phyloP scores from a whole-genome alignment of 1,140 invertebrate species.

The Homalodisca vitripennis region DNA sequence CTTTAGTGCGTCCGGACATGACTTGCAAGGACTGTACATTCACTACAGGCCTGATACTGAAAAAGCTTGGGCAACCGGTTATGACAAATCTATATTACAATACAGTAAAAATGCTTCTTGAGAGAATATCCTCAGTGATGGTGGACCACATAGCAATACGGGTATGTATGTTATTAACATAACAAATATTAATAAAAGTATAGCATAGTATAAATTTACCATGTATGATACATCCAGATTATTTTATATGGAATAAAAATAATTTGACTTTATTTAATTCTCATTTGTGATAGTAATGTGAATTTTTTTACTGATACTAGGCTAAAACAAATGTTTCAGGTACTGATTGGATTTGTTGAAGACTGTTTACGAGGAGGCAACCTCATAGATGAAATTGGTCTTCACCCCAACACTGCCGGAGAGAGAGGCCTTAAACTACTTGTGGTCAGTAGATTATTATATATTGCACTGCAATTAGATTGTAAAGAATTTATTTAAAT shows the following conservation, averaged over 20 bases:
- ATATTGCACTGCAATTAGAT: too few species aligned
- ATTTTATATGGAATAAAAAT: too few species aligned
- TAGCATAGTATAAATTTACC: too few species aligned
- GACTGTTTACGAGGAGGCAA: slow-evolving; percentile 67
- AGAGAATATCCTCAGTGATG: slow-evolving; percentile 93
- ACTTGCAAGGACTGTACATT: slow-evolving; percentile 89
- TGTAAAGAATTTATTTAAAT: too few species aligned
- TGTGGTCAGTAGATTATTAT: slow-evolving; percentile 52
- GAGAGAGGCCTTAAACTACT: slow-evolving; percentile 80
- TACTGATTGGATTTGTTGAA: slow-evolving; percentile 67
- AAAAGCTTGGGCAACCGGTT: slow-evolving; percentile 89
- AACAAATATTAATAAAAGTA: too few species aligned
- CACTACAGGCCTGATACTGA: slow-evolving; percentile 75
- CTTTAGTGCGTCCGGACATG: slow-evolving; percentile 81
- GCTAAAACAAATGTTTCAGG: slow-evolving; percentile 43
- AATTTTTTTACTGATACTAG: too few species aligned
- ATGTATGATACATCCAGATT: too few species aligned
- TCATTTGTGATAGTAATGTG: too few species aligned
- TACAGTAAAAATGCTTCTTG: slow-evolving; percentile 91
- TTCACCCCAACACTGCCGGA: slow-evolving; percentile 75
- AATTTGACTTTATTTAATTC: too few species aligned
- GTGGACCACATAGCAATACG: slow-evolving; percentile 61
- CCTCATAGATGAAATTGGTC: slow-evolving; percentile 70
- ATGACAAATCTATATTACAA: slow-evolving; percentile 96
- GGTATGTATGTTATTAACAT: slow-evolving; percentile 20